These are phyloP conservation scores for Dicentrarchus labrax DNA, from an alignment of 2,113 vertebrate species.

Conservation along the genomic window DNA sequence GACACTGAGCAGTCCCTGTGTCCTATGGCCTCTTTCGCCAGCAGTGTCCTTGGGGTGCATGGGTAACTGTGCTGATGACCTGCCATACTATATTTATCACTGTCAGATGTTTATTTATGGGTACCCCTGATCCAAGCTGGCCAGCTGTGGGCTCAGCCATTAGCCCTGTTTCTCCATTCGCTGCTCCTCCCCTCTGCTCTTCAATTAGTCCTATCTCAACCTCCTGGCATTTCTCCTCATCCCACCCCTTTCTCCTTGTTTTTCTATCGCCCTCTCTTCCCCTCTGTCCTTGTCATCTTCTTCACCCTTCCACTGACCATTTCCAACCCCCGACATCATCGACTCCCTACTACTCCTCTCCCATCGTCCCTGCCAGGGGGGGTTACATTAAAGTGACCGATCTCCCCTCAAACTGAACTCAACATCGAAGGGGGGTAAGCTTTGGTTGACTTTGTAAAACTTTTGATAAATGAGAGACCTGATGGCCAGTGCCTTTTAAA, in stretches of 20 bases:
- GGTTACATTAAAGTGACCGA: conserved; percentile 42
- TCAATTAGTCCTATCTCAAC: conserved; percentile 48
- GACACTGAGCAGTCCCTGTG: conserved; percentile 17
- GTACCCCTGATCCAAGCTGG: conserved; percentile 33
- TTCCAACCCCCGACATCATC: conserved; percentile 4
- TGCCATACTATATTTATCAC: conserved; percentile 78
- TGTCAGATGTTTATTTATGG: conserved; percentile 72
- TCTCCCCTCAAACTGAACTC: conserved; percentile 25
- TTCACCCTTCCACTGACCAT: conserved; percentile 27
- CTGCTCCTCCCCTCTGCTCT: background rate
- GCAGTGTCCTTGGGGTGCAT: conserved; percentile 60
- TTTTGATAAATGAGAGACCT: conserved; percentile 62
- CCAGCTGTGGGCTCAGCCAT: conserved; percentile 53
- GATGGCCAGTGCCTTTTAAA: conserved; percentile 29
- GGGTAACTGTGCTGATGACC: conserved; percentile 67
- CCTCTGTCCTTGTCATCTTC: conserved; percentile 34
- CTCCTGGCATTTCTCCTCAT: conserved; percentile 1
- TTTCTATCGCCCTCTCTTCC: background rate
- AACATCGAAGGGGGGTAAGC: background rate
- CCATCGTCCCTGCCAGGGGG: conserved; percentile 33
- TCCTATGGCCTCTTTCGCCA: conserved; percentile 29
- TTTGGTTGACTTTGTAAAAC: conserved; percentile 69
- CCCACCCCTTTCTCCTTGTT: background rate
- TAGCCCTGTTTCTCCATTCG: conserved; percentile 43
- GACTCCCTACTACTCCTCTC: conserved; percentile 21